Percentiles rank a stretch among this genome's conserved stretches.
Conservation (phyloP, 1,140 invertebrate genomes). For the Tetragnatha versicolor region DNA sequence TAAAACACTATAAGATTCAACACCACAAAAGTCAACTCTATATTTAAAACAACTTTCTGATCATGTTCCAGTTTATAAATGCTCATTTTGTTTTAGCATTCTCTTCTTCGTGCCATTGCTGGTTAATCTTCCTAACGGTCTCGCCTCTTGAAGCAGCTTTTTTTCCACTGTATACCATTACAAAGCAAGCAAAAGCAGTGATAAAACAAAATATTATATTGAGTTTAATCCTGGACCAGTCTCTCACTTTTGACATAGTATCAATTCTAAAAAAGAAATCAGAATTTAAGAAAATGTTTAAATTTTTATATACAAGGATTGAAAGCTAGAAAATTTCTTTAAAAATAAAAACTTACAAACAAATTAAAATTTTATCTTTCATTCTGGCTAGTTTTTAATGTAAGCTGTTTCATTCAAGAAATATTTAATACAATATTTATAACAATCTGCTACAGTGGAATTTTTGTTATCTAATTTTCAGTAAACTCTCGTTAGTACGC, state of each 20-base stretch:
- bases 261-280: too few species aligned
- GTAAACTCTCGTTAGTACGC: too few species aligned
- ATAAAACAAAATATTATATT: conserved; percentile 33
- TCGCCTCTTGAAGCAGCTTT: conserved; percentile 41
- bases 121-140: conserved; percentile 42
- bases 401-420: too few species aligned
- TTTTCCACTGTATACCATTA: conserved; percentile 41
- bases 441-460: too few species aligned
- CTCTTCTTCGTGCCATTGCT: conserved; percentile 46
- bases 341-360: too few species aligned
- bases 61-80: background rate
- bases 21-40: background rate
- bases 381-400: too few species aligned
- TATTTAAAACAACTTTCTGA: background rate
- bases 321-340: too few species aligned
- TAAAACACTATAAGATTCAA: background rate
- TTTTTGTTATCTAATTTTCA: too few species aligned
- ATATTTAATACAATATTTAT: too few species aligned
- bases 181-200: conserved; percentile 21
- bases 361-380: too few species aligned
- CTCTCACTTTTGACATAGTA: conserved; percentile 49
- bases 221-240: conserved; percentile 48
- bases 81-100: conserved; percentile 45
- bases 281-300: too few species aligned
- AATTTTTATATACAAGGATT: too few species aligned